Percentiles rank a stretch among this genome's conserved stretches.
phyloP scores from a whole-genome alignment of 2,888 invertebrate species.

The Cheilosia soror region DNA sequence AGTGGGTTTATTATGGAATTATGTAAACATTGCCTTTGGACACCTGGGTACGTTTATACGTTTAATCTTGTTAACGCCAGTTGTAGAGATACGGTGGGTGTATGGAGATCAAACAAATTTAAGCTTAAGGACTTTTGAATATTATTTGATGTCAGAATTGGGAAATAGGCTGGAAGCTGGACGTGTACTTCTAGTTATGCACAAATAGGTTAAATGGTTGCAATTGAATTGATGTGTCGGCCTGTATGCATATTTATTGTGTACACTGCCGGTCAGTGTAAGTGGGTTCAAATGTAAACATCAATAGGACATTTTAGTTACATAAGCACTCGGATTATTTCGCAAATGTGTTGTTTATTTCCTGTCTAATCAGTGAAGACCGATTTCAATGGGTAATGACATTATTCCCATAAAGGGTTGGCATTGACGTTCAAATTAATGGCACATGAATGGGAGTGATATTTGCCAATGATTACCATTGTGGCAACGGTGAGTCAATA shows the following conservation, averaged over 20 bases:
- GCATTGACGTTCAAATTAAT: too few species aligned
- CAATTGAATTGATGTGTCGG: slow-evolving; percentile 9
- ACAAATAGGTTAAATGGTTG: slow-evolving; percentile 14
- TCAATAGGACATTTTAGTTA: too few species aligned
- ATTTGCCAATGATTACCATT: too few species aligned
- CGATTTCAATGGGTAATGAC: too few species aligned
- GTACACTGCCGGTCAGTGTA: too few species aligned
- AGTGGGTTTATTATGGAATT: slow-evolving; percentile 34
- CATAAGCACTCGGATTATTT: too few species aligned
- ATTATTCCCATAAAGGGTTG: too few species aligned
- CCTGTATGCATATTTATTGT: neutral
- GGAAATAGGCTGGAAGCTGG: neutral
- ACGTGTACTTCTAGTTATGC: neutral
- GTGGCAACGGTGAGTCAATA: too few species aligned
- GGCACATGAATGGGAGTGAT: too few species aligned
- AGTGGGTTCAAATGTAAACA: too few species aligned
- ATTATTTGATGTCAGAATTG: slow-evolving; percentile 22
- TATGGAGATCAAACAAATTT: neutral
- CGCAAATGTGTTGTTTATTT: too few species aligned
- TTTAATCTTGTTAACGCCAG: slow-evolving; percentile 29
- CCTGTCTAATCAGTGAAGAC: too few species aligned
- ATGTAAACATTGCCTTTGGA: slow-evolving; percentile 27
- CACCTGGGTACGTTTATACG: slow-evolving; percentile 34
- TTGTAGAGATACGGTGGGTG: neutral
- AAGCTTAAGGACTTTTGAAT: slow-evolving; percentile 13